Conservation (phyloP, 2,113 vertebrate genomes). For the Mesembrinibis cayennensis region DNA sequence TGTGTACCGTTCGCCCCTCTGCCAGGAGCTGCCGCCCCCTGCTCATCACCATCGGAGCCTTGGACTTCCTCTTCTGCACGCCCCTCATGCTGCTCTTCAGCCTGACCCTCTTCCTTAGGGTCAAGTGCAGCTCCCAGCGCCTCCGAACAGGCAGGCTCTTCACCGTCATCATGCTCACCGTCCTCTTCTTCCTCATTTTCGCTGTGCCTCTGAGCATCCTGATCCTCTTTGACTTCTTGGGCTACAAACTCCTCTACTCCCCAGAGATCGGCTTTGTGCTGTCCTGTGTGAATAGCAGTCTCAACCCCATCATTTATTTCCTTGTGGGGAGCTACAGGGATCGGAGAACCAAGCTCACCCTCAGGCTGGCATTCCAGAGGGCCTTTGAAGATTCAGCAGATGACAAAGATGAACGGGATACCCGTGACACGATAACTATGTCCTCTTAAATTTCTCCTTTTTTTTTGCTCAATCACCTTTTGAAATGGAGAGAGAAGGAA, state of each 20-base stretch:
- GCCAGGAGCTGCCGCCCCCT: background rate
- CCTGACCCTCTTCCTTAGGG: too few species aligned
- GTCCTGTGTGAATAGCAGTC: slow-evolving; percentile 41
- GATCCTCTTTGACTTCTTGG: slow-evolving; percentile 52
- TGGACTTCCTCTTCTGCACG: too few species aligned
- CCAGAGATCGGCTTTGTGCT: slow-evolving; percentile 35
- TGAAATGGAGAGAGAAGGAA: background rate
- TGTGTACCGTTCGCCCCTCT: background rate
- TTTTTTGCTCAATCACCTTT: background rate
- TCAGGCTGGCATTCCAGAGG: slow-evolving; percentile 54
- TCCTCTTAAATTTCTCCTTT: background rate
- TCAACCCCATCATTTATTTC: slow-evolving; percentile 64
- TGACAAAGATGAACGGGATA: slow-evolving; percentile 45
- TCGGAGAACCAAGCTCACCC: background rate
- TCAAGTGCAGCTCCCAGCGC: too few species aligned
- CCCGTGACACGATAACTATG: background rate
- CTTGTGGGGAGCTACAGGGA: slow-evolving; percentile 62
- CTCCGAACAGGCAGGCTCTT: too few species aligned
- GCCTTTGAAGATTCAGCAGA: slow-evolving; percentile 50
- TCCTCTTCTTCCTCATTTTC: background rate
- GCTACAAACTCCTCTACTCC: slow-evolving; percentile 49
- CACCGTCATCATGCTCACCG: too few species aligned
- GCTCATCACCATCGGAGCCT: background rate
- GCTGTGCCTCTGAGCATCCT: slow-evolving; percentile 9
- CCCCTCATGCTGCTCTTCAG: too few species aligned